A percentile compares a stretch with the other conserved stretches of the same genome.
Evolutionary conservation across 92 coral and sea anemone genomes (phyloP).

Genomic region (Siderastrea siderea): DNA sequence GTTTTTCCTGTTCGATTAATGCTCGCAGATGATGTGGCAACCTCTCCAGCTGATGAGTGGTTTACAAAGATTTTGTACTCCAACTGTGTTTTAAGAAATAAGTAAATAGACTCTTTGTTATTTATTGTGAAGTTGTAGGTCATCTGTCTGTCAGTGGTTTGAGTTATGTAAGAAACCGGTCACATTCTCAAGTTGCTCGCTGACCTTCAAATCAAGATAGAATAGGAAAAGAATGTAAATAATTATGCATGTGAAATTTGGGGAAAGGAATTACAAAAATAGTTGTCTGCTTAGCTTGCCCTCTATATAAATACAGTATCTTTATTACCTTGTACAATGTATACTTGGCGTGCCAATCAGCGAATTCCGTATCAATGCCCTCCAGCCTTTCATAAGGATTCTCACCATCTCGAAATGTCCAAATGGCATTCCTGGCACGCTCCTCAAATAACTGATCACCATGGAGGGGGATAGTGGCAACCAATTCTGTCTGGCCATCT

Average conservation of each 20-base stretch:
- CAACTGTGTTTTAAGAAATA: conserved; percentile 23
- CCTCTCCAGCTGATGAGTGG: conserved; percentile 59
- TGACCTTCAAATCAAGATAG: too few relatives aligned
- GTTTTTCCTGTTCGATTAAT: conserved; percentile 55
- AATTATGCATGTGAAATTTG: too few relatives aligned
- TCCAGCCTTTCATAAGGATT: conserved; percentile 35
- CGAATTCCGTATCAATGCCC: conserved; percentile 60
- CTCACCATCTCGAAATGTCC: conserved; percentile 67
- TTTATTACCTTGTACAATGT: conserved; percentile 63
- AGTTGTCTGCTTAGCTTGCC: background rate
- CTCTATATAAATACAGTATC: background rate
- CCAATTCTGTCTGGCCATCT: background rate
- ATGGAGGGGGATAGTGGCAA: conserved; percentile 42
- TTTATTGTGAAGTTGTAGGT: background rate
- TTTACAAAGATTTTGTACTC: conserved; percentile 64
- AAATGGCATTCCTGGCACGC: conserved; percentile 60
- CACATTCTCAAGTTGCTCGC: too few relatives aligned
- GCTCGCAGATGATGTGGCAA: conserved; percentile 58
- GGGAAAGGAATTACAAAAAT: background rate
- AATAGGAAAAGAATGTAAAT: too few relatives aligned
- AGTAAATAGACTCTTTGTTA: too few relatives aligned
- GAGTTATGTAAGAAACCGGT: too few relatives aligned
- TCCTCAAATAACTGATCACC: conserved; percentile 77
- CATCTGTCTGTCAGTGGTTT: background rate
- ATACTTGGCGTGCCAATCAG: conserved; percentile 80